Conservation (phyloP, 2,797 vertebrate genomes). For the Pseudotriccus pelzelni region DNA sequence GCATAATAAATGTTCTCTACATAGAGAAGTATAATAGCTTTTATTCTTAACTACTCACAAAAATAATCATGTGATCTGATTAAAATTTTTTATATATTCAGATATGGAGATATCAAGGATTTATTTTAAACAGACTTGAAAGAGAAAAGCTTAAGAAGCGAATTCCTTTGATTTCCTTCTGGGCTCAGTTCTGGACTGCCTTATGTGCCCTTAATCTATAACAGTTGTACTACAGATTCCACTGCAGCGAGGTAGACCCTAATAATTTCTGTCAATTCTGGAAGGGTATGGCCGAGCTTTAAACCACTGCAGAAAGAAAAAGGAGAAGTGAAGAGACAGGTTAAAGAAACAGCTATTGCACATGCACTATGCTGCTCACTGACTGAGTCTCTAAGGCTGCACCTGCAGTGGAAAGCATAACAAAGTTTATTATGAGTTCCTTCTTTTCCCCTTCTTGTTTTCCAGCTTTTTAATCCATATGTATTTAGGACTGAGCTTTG, state of each 20-base stretch:
- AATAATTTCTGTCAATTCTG: neutral
- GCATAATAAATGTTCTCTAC: neutral
- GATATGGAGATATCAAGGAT: neutral
- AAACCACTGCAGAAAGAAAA: neutral
- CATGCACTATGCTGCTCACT: neutral
- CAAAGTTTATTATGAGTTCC: neutral
- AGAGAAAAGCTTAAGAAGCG: neutral
- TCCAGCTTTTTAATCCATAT: neutral
- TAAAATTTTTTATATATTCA: neutral
- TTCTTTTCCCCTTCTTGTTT: neutral
- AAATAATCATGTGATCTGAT: neutral
- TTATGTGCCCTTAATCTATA: neutral
- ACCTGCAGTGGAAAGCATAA: neutral
- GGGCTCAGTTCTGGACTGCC: neutral
- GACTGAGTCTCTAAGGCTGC: neutral
- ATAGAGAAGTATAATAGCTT: neutral
- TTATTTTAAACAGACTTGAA: neutral
- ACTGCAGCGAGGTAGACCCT: neutral
- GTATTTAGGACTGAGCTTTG: neutral
- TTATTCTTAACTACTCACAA: neutral
- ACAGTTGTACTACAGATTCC: neutral
- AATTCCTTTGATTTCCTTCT: neutral
- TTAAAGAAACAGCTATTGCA: neutral
- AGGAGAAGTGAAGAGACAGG: neutral
- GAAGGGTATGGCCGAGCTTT: neutral